Percentiles rank a stretch among this genome's conserved stretches.
Conservation (phyloP, 2,888 invertebrate species). For the Chydorus sphaericus region DNA sequence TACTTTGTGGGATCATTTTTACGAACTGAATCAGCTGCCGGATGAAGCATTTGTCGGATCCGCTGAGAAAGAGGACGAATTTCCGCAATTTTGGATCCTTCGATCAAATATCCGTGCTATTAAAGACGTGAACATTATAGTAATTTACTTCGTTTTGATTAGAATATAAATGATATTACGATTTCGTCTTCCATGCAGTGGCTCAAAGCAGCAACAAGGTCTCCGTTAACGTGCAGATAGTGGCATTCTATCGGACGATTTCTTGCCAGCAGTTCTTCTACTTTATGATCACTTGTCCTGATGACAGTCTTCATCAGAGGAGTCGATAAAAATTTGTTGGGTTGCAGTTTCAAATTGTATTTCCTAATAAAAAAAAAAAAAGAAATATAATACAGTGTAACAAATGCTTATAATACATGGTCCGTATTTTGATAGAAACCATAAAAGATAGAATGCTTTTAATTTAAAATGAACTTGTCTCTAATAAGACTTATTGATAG, state of each 20-base stretch:
- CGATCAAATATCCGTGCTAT: constrained; percentile 51
- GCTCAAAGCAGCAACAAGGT: constrained; percentile 45
- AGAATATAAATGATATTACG: constrained; percentile 33
- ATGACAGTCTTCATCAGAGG: constrained; percentile 44
- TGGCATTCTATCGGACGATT: constrained; percentile 39
- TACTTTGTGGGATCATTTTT: too few relatives aligned
- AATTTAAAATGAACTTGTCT: background rate
- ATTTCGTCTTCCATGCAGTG: constrained; percentile 46
- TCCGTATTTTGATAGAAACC: background rate
- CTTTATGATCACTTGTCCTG: background rate
- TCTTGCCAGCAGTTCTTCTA: background rate
- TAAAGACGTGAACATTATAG: constrained; percentile 12
- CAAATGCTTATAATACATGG: background rate
- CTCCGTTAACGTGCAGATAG: constrained; percentile 43
- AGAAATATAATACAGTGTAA: too few relatives aligned
- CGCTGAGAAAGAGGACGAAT: constrained; percentile 44
- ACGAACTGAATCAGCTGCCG: too few relatives aligned
- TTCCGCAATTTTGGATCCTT: constrained; percentile 51
- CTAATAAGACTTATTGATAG: too few relatives aligned
- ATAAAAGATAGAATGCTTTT: background rate
- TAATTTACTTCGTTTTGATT: constrained; percentile 1
- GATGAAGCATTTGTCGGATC: constrained; percentile 22
- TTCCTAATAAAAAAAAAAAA: background rate
- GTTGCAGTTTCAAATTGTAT: constrained; percentile 30
- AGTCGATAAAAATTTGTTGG: constrained; percentile 44